Conservation (phyloP, 2,888 invertebrate genomes). For the Netelia melanura region DNA sequence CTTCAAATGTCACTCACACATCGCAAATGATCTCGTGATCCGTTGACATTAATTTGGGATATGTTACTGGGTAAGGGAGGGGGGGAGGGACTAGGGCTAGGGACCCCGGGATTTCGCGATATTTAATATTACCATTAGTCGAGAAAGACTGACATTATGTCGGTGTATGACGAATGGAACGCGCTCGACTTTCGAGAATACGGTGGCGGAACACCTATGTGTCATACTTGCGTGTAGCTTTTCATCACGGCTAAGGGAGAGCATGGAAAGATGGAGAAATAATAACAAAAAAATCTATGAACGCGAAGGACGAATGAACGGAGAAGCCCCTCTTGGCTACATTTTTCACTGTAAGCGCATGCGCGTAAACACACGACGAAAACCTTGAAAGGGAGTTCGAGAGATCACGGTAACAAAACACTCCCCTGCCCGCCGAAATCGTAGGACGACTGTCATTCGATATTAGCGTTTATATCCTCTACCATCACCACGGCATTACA, state of each 20-base stretch:
- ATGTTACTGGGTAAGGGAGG: constrained; percentile 6
- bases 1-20: constrained; percentile 74
- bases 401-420: constrained; percentile 35
- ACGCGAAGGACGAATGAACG: not conserved
- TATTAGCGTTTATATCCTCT: constrained; percentile 2
- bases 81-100: too few relatives aligned
- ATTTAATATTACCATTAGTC: not conserved
- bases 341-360: not conserved
- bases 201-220: constrained; percentile 22
- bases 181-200: not conserved
- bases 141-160: not conserved
- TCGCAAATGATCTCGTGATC: constrained; percentile 65
- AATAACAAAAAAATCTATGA: not conserved
- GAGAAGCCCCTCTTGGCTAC: not conserved
- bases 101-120: not conserved
- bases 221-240: not conserved
- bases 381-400: constrained; percentile 13
- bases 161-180: not conserved
- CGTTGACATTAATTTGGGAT: constrained; percentile 68
- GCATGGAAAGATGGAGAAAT: constrained; percentile 8
- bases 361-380: constrained; percentile 8
- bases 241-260: not conserved
- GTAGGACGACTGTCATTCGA: constrained; percentile 17
- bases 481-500: constrained; percentile 1
- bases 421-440: constrained; percentile 31